Base-by-base conservation (phyloP, 2,888 invertebrate species). In the Lysandra coridon region DNA sequence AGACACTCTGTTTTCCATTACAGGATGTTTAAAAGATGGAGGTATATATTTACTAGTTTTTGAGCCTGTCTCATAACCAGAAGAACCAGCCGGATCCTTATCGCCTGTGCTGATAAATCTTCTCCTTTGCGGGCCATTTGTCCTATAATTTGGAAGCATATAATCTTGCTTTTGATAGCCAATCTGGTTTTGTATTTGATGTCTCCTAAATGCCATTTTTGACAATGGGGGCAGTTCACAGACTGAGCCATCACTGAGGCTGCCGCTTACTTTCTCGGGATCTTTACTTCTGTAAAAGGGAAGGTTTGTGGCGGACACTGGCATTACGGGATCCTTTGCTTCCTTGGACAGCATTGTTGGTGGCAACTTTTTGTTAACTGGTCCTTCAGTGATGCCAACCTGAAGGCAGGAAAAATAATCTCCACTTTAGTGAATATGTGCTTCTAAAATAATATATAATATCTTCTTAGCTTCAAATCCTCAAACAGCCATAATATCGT, bases 371-470 rank as follows among this genome's bases (percentile, higher is more conserved):
- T 91, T 92, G 90, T 88, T 89, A 89, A 90, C 91, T 88, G 93
- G 93, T 91, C 91, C 94, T 92, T 94, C 94, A 93, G 93, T 93
- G 93, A 92, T 92, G 93, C 94, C 94, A 91, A 94, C 94, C 94
- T 94, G 94, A 93, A 94, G 94, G 93, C 94, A 94, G 94, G 94
- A 94, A 94, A 94, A 94, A 94, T 94, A 87, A 93, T 93, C 94
- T 94, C 93, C 94, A 94, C 92, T 94, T 94, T 94, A 94, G 85
- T 92, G 91, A 93, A 91, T 88, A 92, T 93, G 93, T 91, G 93
- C 92, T 91, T 93, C 88, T 90, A 90, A 90, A 91, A 84, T 82
- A 84, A 84, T 87, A 88, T 84, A 88, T 86, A 89, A 90, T 86
- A 91, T 90, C 94, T 94, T 94, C 94, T 88, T 89, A 90, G 93